Evolutionary conservation across 2,888 invertebrate species (phyloP), one percentile per base, ranked within the genome.

Genomic region (Helicoverpa assulta): DNA sequence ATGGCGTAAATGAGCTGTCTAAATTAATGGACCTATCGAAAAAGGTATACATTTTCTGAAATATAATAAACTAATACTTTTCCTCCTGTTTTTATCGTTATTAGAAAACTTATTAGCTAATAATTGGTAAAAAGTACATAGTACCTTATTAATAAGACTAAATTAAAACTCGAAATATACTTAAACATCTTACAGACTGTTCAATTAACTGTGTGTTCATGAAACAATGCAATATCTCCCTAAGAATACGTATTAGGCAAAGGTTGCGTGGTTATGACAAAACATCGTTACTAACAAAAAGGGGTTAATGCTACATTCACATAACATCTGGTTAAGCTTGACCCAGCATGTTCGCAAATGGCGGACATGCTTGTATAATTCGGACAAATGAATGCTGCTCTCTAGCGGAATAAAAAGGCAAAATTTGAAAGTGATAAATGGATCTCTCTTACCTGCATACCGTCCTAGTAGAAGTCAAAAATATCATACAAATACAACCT

Each of bases 321-420:
- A 75, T 80, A 74, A 76, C 72, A 77, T 80, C 64, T 78, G 61
- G 55, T 70, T 72, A 59, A 73, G 77, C 78, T 72, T 81, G 74
- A 62, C 62, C 58, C 66, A 67, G n/a, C 60, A 62, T 54, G 62
- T 70, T 61, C 59, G 57, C 70, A 69, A 76, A 78, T 73, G 74
- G 72, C 73, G 76, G 71, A 77, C 76, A 81, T 70, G 59, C 70
- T 72, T 69, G 76, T 60, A 74, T 83, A 82, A 86, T 86, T 81
- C 80, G 64, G 67, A 78, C 78, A 81, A 85, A 86, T 81, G 70
- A 70, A 74, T 68, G 67, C 77, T 77, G 61, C 79, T 57, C 63
- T 68, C 68, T 58, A 73, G 73, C 71, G 65, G 47, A 67, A 73
- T 72, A 73, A 76, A 73, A 81, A 70, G 71, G 66, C 53, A 67